phyloP scores from a whole-genome alignment of 2,113 vertebrate genomes.

The Paradoxurus hermaphroditus region DNA sequence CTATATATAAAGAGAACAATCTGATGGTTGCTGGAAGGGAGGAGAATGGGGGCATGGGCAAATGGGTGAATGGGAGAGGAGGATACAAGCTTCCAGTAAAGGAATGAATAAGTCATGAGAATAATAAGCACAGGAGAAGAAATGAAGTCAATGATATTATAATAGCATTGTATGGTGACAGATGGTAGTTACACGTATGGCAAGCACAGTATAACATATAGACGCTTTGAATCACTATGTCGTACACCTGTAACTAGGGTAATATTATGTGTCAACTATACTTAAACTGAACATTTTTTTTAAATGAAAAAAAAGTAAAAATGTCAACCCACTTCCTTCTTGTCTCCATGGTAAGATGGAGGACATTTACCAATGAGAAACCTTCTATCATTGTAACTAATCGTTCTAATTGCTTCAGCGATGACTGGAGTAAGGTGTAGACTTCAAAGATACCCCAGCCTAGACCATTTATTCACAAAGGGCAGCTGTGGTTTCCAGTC shows the following conservation, averaged over 20 bases:
- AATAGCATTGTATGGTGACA: neutral
- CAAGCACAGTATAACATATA: neutral
- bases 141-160: neutral
- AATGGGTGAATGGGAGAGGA: neutral
- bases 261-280: neutral
- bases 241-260: neutral
- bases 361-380: neutral
- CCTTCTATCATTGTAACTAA: neutral
- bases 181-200: neutral
- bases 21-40: neutral
- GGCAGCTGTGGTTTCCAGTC: neutral
- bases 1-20: neutral
- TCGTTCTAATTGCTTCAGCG: neutral
- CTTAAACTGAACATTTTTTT: neutral
- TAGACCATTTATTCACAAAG: neutral
- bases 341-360: neutral
- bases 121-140: neutral
- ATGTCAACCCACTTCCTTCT: neutral
- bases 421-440: neutral
- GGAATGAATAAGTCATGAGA: neutral
- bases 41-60: neutral
- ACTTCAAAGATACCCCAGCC: neutral
- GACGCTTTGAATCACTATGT: neutral
- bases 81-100: neutral
- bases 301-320: neutral